phyloP scores from a whole-genome alignment of 2,888 invertebrate species.

The Nysson spinosus region DNA sequence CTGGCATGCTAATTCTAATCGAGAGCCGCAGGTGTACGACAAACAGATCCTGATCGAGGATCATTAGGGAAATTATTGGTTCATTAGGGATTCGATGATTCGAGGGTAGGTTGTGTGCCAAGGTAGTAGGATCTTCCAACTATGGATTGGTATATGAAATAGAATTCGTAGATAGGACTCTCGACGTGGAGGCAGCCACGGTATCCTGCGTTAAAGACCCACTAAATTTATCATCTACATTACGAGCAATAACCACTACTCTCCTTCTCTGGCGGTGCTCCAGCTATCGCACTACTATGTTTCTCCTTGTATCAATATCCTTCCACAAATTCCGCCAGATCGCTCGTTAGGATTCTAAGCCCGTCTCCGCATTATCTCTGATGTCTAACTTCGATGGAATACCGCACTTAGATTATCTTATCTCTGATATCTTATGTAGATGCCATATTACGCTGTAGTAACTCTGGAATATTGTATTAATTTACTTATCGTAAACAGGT shows the following conservation, averaged over 20 bases:
- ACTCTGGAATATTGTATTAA: too few relatives aligned
- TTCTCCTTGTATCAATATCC: conserved; percentile 48
- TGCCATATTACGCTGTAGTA: too few relatives aligned
- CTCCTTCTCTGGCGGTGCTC: conserved; percentile 43
- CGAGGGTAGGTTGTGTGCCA: not conserved
- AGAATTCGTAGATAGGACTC: conserved; percentile 18
- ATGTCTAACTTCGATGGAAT: too few relatives aligned
- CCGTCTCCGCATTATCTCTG: too few relatives aligned
- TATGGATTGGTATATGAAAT: conserved; percentile 20
- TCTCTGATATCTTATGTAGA: too few relatives aligned
- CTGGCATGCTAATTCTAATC: conserved; percentile 27
- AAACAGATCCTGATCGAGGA: conserved; percentile 54
- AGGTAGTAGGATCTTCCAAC: conserved; percentile 12
- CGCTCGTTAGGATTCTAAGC: conserved; percentile 54
- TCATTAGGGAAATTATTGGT: conserved; percentile 58
- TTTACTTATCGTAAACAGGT: too few relatives aligned
- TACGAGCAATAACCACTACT: conserved; percentile 40
- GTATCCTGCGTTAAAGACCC: conserved; percentile 25
- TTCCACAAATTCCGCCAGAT: conserved; percentile 26
- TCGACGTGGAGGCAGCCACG: conserved; percentile 2
- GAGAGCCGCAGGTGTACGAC: conserved; percentile 43
- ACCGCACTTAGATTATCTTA: too few relatives aligned
- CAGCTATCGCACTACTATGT: conserved; percentile 53
- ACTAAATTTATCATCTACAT: conserved; percentile 46
- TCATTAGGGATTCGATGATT: conserved; percentile 49